These are phyloP conservation scores for Phthorimaea operculella DNA, from an alignment of 1,140 invertebrate genomes.

Conservation along the genomic window DNA sequence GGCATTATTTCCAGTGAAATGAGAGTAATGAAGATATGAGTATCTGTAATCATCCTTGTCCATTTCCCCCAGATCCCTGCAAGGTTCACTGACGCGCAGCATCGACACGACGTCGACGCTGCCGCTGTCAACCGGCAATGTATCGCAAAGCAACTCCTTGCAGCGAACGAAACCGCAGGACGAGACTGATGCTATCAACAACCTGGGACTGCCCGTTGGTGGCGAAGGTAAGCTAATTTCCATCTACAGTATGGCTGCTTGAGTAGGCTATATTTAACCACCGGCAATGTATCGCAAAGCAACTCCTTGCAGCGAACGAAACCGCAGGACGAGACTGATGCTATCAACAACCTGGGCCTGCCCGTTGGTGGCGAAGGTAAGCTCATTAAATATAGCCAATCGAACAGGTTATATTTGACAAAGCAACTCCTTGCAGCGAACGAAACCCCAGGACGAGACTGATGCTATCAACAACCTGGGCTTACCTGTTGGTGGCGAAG, in stretches of 20 bases:
- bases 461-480: constrained; percentile 58
- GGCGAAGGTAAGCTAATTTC: constrained; percentile 50
- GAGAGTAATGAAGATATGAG: no score
- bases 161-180: constrained; percentile 61
- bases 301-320: constrained; percentile 70
- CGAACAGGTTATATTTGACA: no score
- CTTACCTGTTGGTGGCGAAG: constrained; percentile 44
- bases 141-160: constrained; percentile 69
- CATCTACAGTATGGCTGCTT: no score
- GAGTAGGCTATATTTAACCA: no score
- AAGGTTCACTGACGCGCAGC: constrained; percentile 48
- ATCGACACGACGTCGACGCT: constrained; percentile 62
- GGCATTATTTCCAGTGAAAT: no score
- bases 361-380: constrained; percentile 47
- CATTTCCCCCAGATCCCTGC: constrained; percentile 36
- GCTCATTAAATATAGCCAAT: no score
- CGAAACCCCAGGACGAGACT: constrained; percentile 42
- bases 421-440: constrained; percentile 71
- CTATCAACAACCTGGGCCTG: constrained; percentile 54
- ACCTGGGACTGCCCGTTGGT: constrained; percentile 47
- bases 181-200: constrained; percentile 55
- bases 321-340: constrained; percentile 43
- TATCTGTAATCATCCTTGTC: background rate
- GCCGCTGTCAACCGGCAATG: constrained; percentile 57
- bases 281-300: constrained; percentile 65